Percentiles rank a stretch among this genome's conserved stretches.
phyloP scores from a whole-genome alignment of 2,888 invertebrate genomes.

The Carterocephalus palaemon region DNA sequence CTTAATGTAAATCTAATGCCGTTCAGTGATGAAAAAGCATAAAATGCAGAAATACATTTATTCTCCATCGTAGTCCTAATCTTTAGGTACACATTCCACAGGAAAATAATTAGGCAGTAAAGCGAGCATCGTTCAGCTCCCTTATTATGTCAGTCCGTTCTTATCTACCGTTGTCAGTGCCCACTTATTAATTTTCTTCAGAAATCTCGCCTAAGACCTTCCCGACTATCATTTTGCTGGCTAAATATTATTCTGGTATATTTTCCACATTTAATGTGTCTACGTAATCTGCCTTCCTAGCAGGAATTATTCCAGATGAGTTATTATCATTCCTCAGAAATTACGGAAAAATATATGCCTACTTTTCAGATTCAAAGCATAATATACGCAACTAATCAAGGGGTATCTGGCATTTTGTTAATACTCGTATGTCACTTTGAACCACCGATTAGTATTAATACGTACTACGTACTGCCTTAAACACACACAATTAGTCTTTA shows the following conservation, averaged over 20 bases:
- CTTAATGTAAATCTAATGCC: no score
- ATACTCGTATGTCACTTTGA: no score
- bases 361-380: not conserved
- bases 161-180: constrained; percentile 43
- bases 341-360: not conserved
- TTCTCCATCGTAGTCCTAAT: constrained; percentile 17
- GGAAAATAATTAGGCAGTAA: constrained; percentile 29
- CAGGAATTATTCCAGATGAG: not conserved
- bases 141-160: constrained; percentile 39
- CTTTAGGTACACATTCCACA: constrained; percentile 18
- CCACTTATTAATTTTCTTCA: constrained; percentile 39
- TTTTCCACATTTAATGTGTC: not conserved
- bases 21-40: no score
- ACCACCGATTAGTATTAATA: no score
- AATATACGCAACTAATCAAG: not conserved
- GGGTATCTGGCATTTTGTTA: no score
- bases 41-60: constrained; percentile 19
- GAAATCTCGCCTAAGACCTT: constrained; percentile 29
- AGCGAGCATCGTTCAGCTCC: constrained; percentile 34
- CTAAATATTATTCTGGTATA: constrained; percentile 14
- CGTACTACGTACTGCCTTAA: no score
- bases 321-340: not conserved
- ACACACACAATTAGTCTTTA: no score
- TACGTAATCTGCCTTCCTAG: not conserved
- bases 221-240: constrained; percentile 16